Evolutionary conservation across 53 echinoderm and acorn worm species (phyloP), one percentile per base, ranked within the genome.

Genomic region (Zoroaster sp.): DNA sequence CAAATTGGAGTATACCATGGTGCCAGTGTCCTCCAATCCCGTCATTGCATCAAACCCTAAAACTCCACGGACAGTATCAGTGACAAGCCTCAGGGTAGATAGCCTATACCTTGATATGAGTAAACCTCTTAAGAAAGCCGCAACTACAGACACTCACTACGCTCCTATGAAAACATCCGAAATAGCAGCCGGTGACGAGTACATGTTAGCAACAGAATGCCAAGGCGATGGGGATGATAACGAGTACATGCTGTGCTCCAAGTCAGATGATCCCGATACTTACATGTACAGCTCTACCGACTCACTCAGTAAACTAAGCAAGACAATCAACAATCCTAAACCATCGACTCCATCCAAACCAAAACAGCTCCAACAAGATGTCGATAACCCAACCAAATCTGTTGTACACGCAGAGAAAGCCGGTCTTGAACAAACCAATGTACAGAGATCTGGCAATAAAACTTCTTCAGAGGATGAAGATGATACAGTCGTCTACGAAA

Each of bases 261-360:
- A 49, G 17, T 70, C 70, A 9, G 83, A 83, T 20, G 83, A 83
- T 49, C 4, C 71, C 4, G 35, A 46, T 4, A 83, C 83, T 11
- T 83, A 83, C 46, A 46, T 83, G 83, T 83, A 70, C 71, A 83
- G 83, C 37, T 70, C 83, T 14, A 83, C 69, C 36, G 71, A 83
- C 35, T 44, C 28, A 8, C 36, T 83, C 32, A 69, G 11, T 45
- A 83, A 69, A 70, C n/a, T 35, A 37, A 33, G 32, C 36, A 83
- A 83, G 8, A 40, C 38, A n/a, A 69, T 40, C 17, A 70, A 14
- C 70, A 70, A 17, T 35, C 36, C 71, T 36, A 83, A 83, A 71
- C 72, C 71, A 10, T 40, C 25, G 0, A 25, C 39, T 10, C 35
- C 59, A 43, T 65, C 51, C 37, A 83, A 83, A 35, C 83, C 71